Base-by-base conservation (phyloP, 2,888 invertebrate species). In the Euphydryas editha region DNA sequence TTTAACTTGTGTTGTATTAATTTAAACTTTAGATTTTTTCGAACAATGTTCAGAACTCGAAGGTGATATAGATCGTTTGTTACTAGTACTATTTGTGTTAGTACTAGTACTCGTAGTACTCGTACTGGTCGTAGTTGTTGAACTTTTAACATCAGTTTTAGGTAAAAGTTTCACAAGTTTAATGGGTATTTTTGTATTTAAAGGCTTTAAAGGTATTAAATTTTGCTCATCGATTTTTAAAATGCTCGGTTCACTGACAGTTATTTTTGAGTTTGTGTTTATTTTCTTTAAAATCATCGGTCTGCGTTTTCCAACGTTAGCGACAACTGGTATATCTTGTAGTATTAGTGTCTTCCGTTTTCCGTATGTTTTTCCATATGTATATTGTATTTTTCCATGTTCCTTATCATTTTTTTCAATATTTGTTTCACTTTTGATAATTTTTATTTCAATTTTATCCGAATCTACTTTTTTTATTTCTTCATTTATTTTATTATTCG, bases 281-380 rank as follows among this genome's bases (percentile, higher is more conserved):
- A 30, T 2, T 15, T 20, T 36, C 54, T 54, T 30, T 17, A 54
- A 36, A 10, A 54, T 54, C 1, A 54, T 3, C 17, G 54, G 54
- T 8, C n/a, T 30, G 1, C 3, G 15, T 7, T 21, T 18, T 8
- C 6, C 47, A 1, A 60, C 7, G 46, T 65, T 56, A 20, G 60
- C 60, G 2, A 65, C 17, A 13, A 65, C 60, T 5, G 46, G 62
- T 13, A 65, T 30, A 39, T 65, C 57, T 49, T 67, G 57, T 47
- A 70, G 49, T 20, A 62, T 64, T 57, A 44, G 11, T n/a, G 61
- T 54, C 56, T 59, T 21, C n/a, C 8, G 51, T 24, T 51, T 21
- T 1, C 46, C 39, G 21, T 20, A 36, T 51, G 46, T 24, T 1
- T 44, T n/a, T n/a, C n/a, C 6, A n/a, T n/a, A 39, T 13, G 10